Conservation (phyloP, 2,797 vertebrate genomes). For the Kryptolebias ocellatus region DNA sequence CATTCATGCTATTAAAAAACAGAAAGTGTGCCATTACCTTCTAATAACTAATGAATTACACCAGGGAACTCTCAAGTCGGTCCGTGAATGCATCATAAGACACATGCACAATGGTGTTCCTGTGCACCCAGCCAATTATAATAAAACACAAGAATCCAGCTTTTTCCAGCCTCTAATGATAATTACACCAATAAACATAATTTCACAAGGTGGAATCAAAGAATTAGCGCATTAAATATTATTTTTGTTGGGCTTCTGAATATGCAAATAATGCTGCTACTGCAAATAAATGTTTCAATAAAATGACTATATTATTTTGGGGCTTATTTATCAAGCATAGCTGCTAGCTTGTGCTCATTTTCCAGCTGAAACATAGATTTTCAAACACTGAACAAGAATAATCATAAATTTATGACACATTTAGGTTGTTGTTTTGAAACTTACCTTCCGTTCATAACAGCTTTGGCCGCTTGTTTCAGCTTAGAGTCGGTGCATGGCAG, state of each 20-base stretch:
- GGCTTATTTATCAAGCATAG: background rate
- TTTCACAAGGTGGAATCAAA: no score
- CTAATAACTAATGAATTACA: slow-evolving; percentile 5
- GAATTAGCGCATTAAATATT: no score
- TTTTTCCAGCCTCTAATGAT: slow-evolving; percentile 23
- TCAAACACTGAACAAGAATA: slow-evolving; percentile 1
- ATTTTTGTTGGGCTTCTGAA: no score
- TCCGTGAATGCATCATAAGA: slow-evolving; percentile 40
- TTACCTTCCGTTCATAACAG: slow-evolving; percentile 78
- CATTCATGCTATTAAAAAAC: background rate
- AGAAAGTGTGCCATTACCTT: background rate
- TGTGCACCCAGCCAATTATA: slow-evolving; percentile 57
- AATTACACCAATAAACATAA: background rate
- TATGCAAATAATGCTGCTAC: background rate
- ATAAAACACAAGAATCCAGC: slow-evolving; percentile 62
- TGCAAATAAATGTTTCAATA: background rate
- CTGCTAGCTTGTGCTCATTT: background rate
- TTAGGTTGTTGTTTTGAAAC: slow-evolving; percentile 19
- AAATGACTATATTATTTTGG: background rate
- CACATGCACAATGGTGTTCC: slow-evolving; percentile 53
- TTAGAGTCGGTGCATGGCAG: slow-evolving; percentile 74
- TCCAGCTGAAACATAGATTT: background rate
- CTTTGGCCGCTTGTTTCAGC: slow-evolving; percentile 76
- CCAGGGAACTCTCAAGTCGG: slow-evolving; percentile 17
- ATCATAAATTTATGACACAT: background rate